A percentile compares a stretch with the other conserved stretches of the same genome.
Evolutionary conservation across 2,113 vertebrate genomes (phyloP).

Genomic region (Collichthys lucidus): DNA sequence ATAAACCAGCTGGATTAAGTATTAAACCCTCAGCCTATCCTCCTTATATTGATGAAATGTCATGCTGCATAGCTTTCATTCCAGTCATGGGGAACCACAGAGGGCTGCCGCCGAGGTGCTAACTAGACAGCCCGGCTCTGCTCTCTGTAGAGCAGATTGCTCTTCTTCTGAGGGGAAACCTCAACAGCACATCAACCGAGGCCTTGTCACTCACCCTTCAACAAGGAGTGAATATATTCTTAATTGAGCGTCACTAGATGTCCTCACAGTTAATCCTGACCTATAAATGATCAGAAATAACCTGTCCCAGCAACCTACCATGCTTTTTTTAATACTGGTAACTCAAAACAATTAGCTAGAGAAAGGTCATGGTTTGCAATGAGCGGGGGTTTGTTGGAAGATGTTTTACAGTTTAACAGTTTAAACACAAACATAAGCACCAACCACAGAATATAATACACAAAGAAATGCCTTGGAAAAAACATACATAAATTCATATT

Average conservation of each 20-base stretch:
- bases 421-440: too few relatives aligned
- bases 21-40: conserved; percentile 73
- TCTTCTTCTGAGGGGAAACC: conserved; percentile 56
- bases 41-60: conserved; percentile 83
- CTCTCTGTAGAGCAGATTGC: conserved; percentile 45
- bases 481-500: too few relatives aligned
- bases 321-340: neutral
- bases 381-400: neutral
- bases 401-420: neutral
- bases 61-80: conserved; percentile 81
- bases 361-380: too few relatives aligned
- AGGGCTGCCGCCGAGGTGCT: conserved; percentile 68
- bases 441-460: neutral
- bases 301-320: neutral
- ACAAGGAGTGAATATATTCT: conserved; percentile 57
- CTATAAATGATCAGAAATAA: conserved; percentile 24
- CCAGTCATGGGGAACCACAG: conserved; percentile 69
- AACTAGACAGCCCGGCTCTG: conserved; percentile 75
- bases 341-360: too few relatives aligned
- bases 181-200: conserved; percentile 47
- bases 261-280: neutral
- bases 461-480: too few relatives aligned
- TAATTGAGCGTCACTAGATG: conserved; percentile 26
- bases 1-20: conserved; percentile 81
- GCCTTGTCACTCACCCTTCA: conserved; percentile 62